Evolutionary conservation across 2,888 invertebrate genomes (phyloP).

Genomic region (Stratiomys singularior): DNA sequence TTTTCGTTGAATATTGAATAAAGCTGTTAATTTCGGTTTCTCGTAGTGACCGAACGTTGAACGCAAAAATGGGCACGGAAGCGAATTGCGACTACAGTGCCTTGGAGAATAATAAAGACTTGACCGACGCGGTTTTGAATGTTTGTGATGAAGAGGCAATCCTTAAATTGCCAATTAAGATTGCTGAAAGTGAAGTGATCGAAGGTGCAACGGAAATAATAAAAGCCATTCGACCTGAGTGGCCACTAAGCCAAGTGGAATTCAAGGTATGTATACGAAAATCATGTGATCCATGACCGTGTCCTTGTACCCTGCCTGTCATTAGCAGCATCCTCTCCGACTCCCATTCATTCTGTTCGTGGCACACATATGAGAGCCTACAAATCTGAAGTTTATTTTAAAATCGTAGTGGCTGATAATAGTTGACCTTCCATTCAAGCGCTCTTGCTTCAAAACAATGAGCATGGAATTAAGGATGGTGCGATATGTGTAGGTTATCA

Average conservation of each 20-base stretch:
- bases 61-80: not conserved
- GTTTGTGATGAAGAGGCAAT: not conserved
- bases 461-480: not conserved
- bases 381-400: not conserved
- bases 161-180: conserved; percentile 67
- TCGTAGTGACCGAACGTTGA: no score
- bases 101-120: not conserved
- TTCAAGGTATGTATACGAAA: conserved; percentile 72
- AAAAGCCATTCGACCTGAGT: conserved; percentile 75
- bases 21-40: not conserved
- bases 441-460: not conserved
- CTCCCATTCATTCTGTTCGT: not conserved
- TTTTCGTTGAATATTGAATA: not conserved
- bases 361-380: not conserved
- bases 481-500: not conserved
- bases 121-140: not conserved
- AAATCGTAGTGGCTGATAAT: not conserved
- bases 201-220: conserved; percentile 76
- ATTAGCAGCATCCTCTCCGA: not conserved
- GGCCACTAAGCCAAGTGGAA: conserved; percentile 73
- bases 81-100: not conserved
- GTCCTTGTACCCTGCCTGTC: no score
- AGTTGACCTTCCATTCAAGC: not conserved
- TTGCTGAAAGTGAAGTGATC: conserved; percentile 75
- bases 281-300: no score